These are phyloP conservation scores for Conchocele bisecta DNA, from an alignment of 2,888 invertebrate species.

Conservation along the genomic window DNA sequence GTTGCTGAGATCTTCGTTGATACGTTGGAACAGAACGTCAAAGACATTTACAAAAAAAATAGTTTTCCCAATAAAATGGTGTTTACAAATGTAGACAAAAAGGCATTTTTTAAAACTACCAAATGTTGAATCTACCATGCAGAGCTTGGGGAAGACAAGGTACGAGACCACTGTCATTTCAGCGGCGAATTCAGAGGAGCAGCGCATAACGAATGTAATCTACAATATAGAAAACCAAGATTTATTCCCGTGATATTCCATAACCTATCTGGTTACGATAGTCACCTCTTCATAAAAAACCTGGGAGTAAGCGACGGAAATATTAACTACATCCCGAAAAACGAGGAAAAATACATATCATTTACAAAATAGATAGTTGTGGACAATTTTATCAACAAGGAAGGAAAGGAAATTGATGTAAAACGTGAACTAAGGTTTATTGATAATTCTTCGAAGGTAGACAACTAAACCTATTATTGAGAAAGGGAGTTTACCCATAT, in stretches of 20 bases:
- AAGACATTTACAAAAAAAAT: not conserved
- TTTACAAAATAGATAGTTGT: constrained; percentile 20
- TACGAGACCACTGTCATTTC: constrained; percentile 39
- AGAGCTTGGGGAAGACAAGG: not conserved
- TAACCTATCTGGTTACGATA: constrained; percentile 33
- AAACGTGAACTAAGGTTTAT: constrained; percentile 51
- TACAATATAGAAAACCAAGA: constrained; percentile 2
- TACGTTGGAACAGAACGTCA: not conserved
- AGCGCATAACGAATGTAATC: constrained; percentile 36
- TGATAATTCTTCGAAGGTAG: too few relatives aligned
- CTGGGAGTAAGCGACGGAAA: constrained; percentile 21
- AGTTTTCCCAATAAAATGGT: too few relatives aligned
- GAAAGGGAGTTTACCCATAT: not conserved
- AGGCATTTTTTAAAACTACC: not conserved
- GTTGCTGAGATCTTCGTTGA: too few relatives aligned
- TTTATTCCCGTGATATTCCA: constrained; percentile 35
- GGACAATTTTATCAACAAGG: not conserved
- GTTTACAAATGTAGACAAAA: not conserved
- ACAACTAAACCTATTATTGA: too few relatives aligned
- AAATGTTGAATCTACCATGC: constrained; percentile 6
- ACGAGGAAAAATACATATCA: constrained; percentile 48
- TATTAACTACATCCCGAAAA: constrained; percentile 59
- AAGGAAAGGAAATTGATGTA: constrained; percentile 9
- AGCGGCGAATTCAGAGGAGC: constrained; percentile 46
- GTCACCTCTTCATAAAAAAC: constrained; percentile 32